These are phyloP conservation scores for Morone saxatilis DNA, from an alignment of 2,113 vertebrate species.

Conservation along the genomic window DNA sequence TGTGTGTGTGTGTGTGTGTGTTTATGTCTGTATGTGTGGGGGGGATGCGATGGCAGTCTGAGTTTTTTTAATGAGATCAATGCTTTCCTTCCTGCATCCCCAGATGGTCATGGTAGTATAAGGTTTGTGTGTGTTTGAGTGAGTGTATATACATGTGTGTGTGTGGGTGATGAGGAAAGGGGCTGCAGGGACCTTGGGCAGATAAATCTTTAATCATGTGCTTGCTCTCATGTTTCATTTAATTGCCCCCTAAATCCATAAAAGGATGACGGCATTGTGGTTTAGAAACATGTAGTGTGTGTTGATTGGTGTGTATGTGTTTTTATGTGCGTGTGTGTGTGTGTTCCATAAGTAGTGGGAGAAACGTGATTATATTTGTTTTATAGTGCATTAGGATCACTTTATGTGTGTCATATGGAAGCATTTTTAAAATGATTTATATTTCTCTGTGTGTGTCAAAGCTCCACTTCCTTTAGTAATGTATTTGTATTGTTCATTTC, in stretches of 20 bases:
- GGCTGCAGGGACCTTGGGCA: conserved; percentile 51
- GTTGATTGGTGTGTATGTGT: neutral
- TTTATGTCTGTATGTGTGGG: neutral
- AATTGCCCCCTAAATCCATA: conserved; percentile 74
- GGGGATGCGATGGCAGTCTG: conserved; percentile 16
- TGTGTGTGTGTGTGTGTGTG: conserved; percentile 13
- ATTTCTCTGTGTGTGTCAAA: neutral
- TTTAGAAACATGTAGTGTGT: conserved; percentile 6
- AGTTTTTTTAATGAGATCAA: conserved; percentile 74
- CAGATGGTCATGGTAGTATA: conserved; percentile 51
- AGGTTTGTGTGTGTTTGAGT: neutral
- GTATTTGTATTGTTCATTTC: conserved; percentile 9
- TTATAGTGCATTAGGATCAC: conserved; percentile 17
- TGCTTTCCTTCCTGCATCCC: conserved; percentile 58
- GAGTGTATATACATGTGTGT: conserved; percentile 10
- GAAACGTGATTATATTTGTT: conserved; percentile 20
- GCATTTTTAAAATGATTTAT: too few relatives aligned
- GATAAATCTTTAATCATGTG: conserved; percentile 80
- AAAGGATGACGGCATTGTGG: conserved; percentile 42
- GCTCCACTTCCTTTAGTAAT: neutral
- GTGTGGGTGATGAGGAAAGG: conserved; percentile 34
- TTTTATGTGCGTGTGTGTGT: conserved; percentile 5
- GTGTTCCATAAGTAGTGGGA: neutral
- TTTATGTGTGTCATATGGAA: neutral
- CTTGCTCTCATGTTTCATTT: conserved; percentile 77